Base-by-base conservation (phyloP, 1,140 invertebrate genomes). In the Neuroterus valhalla region DNA sequence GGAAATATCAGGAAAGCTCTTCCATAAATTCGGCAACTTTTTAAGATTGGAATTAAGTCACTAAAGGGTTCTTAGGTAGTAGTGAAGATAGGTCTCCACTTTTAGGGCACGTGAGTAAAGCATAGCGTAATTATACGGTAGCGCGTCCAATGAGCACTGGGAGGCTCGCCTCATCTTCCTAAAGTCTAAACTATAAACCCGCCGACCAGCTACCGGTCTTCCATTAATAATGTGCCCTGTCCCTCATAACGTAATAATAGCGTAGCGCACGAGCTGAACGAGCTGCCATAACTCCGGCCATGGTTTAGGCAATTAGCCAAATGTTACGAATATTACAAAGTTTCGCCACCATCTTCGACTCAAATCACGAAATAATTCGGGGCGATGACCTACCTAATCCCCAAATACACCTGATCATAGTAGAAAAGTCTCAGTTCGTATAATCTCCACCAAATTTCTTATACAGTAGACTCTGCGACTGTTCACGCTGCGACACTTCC, bases 81-180 rank as follows among this genome's bases (percentile, higher is more conserved):
- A 75, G 75, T 78, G 71, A 67, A 74, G 80, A 68, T 72, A 74
- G 68, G 78, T 74, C 77, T 78, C 77, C 71, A 74, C 71, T 81
- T 81, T 77, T 76, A 72, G 75, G 77, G 81, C 72, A 81, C 72
- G 71, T 70, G 78, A 76, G 79, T 38, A 82, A 81, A 84, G 79
- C 80, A 78, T 79, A 70, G 82, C 81, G 86, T 90, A 89, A 90
- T 90, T 90, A 89, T 89, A 90, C 86, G 85, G 88, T 89, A 89
- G 89, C 87, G 73, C 2, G 14, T 62, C 55, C 23, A 62, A 62
- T 62, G 55, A 62, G 55, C 31, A 62, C 55, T 31, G 74, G 72
- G 79, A 76, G 82, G 80, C 85, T 72, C 71, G 81, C 79, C 78
- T 79, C 81, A 81, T 84, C 81, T 77, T 78, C 75, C 77, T 82